phyloP scores from a whole-genome alignment of 2,888 invertebrate species.

The Macrophya annulata region DNA sequence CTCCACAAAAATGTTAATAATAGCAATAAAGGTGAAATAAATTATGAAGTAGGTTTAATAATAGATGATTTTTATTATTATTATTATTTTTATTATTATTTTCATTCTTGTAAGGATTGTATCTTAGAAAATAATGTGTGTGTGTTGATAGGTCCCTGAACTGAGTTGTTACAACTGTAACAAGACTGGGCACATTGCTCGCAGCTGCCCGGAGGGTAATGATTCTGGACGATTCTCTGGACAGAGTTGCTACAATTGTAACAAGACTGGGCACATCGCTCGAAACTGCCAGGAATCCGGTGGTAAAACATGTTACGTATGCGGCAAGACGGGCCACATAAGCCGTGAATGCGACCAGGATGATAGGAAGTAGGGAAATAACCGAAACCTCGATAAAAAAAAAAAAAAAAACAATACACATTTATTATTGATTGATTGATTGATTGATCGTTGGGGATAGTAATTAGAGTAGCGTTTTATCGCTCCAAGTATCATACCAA shows the following conservation, averaged over 20 bases:
- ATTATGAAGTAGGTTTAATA: not conserved
- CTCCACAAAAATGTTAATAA: not conserved
- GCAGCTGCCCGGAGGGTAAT: slow-evolving; percentile 89
- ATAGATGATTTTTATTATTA: not conserved
- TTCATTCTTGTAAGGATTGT: slow-evolving; percentile 3
- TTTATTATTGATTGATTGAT: slow-evolving; percentile 53
- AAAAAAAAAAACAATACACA: slow-evolving; percentile 58
- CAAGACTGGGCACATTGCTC: slow-evolving; percentile 95
- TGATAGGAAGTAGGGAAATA: slow-evolving; percentile 83
- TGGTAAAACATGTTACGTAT: slow-evolving; percentile 93
- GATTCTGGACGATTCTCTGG: slow-evolving; percentile 80
- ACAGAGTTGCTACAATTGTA: slow-evolving; percentile 84
- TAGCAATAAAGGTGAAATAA: not conserved
- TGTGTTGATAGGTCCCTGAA: slow-evolving; percentile 72
- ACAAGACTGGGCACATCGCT: slow-evolving; percentile 87
- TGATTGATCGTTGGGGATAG: slow-evolving; percentile 55
- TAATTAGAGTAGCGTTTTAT: slow-evolving; percentile 55
- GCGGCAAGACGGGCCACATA: slow-evolving; percentile 95
- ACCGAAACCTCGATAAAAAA: slow-evolving; percentile 70
- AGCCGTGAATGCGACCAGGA: slow-evolving; percentile 94
- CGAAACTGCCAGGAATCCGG: slow-evolving; percentile 83
- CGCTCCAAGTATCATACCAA: slow-evolving; percentile 52
- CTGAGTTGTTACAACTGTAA: slow-evolving; percentile 96
- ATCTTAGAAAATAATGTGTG: not conserved
- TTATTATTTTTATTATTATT: not conserved